Percentiles rank a stretch among this genome's conserved stretches.
Evolutionary conservation across 2,888 invertebrate genomes (phyloP).

Genomic region (Pediacus dermestoides): DNA sequence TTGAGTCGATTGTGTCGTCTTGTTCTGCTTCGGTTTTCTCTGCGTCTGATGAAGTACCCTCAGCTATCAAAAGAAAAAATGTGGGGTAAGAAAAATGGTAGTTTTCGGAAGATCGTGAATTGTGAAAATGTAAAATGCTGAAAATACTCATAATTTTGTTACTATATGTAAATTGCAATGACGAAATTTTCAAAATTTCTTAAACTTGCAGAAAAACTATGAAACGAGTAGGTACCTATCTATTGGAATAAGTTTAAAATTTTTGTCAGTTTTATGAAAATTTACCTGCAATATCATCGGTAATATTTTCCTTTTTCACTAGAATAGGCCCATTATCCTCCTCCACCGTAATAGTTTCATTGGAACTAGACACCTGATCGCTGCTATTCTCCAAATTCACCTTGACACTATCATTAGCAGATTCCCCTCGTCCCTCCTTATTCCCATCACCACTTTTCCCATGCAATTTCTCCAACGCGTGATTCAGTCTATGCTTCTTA

Average conservation of each 20-base stretch:
- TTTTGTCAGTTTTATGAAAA: neutral
- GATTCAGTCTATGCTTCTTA: slow-evolving; percentile 84
- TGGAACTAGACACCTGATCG: slow-evolving; percentile 49
- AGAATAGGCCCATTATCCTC: slow-evolving; percentile 44
- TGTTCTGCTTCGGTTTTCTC: slow-evolving; percentile 52
- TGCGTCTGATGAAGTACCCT: slow-evolving; percentile 42
- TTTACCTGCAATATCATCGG: slow-evolving; percentile 22
- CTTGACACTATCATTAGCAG: slow-evolving; percentile 11
- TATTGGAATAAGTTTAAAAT: too few species aligned
- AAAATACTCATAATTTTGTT: too few species aligned
- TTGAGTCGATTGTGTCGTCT: slow-evolving; percentile 72
- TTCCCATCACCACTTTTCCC: slow-evolving; percentile 53
- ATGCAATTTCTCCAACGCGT: slow-evolving; percentile 78
- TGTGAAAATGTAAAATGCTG: too few species aligned
- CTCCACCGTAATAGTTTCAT: slow-evolving; percentile 49
- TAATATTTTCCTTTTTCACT: slow-evolving; percentile 33
- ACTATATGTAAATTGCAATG: too few species aligned
- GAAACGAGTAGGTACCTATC: too few species aligned
- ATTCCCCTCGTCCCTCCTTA: slow-evolving; percentile 14
- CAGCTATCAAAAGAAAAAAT: slow-evolving; percentile 27
- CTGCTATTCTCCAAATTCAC: slow-evolving; percentile 46
- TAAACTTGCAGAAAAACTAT: too few species aligned
- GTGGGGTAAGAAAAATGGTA: too few species aligned
- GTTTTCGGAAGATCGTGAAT: too few species aligned
- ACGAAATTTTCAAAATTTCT: too few species aligned